Conservation (phyloP, 1,140 invertebrate species). For the Sesamia nonagrioides region DNA sequence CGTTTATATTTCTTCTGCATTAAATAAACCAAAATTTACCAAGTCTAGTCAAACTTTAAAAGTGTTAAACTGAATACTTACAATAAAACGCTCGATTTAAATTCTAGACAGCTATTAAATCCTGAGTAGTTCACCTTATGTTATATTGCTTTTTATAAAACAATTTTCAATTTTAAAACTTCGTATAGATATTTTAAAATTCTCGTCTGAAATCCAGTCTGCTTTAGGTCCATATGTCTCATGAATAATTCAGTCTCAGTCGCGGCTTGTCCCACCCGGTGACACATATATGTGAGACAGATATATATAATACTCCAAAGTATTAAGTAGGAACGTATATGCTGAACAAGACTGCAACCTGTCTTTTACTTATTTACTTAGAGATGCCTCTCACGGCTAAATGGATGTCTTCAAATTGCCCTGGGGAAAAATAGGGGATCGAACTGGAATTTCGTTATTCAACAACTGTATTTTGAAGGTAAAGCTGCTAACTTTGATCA, state of each 20-base stretch:
- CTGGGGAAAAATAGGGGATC: constrained; percentile 25
- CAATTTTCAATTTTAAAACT: constrained; percentile 81
- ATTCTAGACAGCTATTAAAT: constrained; percentile 33
- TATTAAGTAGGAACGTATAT: constrained; percentile 20
- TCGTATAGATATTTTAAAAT: constrained; percentile 84
- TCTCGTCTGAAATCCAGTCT: constrained; percentile 84
- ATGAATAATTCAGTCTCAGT: constrained; percentile 82
- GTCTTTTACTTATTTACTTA: constrained; percentile 49
- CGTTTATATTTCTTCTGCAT: too few relatives aligned
- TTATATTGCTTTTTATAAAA: constrained; percentile 65
- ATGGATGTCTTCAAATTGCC: constrained; percentile 37
- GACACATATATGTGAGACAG: constrained; percentile 72
- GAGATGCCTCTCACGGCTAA: constrained; percentile 25
- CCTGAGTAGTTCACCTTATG: constrained; percentile 41
- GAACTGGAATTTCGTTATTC: constrained; percentile 24
- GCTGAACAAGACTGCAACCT: constrained; percentile 53
- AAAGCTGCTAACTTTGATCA: constrained; percentile 17
- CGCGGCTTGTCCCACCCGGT: constrained; percentile 73
- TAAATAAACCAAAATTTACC: neutral
- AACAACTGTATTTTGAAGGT: constrained; percentile 32
- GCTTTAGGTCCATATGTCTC: constrained; percentile 85
- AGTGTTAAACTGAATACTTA: neutral
- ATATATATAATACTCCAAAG: constrained; percentile 42
- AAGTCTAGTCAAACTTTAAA: neutral
- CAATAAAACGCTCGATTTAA: neutral